phyloP scores from a whole-genome alignment of 2,113 vertebrate genomes.

The Synodontis membranacea region DNA sequence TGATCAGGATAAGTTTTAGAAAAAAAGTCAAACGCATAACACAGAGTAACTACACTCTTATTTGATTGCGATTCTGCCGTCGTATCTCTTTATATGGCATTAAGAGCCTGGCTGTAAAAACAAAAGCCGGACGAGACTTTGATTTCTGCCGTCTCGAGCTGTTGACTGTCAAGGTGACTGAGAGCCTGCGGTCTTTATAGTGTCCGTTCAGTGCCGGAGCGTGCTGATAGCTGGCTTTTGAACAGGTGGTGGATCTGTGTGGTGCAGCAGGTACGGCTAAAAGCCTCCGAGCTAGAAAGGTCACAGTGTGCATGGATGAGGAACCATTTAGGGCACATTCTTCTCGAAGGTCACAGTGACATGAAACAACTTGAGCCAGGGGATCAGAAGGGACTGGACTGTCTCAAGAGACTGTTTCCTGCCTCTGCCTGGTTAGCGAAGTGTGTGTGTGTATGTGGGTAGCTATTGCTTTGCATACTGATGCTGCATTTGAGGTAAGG shows the following conservation, averaged over 20 bases:
- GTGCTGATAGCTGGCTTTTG: constrained; percentile 31
- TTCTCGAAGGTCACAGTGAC: constrained; percentile 54
- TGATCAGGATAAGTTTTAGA: background rate
- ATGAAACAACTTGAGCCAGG: constrained; percentile 46
- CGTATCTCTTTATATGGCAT: constrained; percentile 1
- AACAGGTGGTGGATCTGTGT: constrained; percentile 53
- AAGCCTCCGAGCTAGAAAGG: constrained; percentile 55
- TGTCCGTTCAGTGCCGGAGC: constrained; percentile 28
- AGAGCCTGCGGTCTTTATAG: constrained; percentile 42
- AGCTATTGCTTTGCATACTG: background rate
- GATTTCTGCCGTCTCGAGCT: constrained; percentile 21
- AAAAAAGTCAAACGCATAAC: background rate
- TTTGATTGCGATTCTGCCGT: background rate
- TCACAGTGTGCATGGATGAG: constrained; percentile 53
- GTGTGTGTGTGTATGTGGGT: background rate
- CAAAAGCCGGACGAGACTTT: constrained; percentile 9
- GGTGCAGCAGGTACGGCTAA: constrained; percentile 55
- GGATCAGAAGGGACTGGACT: constrained; percentile 19
- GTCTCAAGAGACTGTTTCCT: background rate
- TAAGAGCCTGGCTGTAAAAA: constrained; percentile 6
- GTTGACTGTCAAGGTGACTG: constrained; percentile 44
- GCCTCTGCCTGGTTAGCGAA: background rate
- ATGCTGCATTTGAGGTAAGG: background rate
- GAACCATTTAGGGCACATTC: constrained; percentile 53
- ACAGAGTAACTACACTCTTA: background rate